A percentile compares a stretch with the other conserved stretches of the same genome.
These are phyloP conservation scores for Phalacrocorax brasilianus DNA, from an alignment of 2,113 vertebrate species.

Conservation along the genomic window DNA sequence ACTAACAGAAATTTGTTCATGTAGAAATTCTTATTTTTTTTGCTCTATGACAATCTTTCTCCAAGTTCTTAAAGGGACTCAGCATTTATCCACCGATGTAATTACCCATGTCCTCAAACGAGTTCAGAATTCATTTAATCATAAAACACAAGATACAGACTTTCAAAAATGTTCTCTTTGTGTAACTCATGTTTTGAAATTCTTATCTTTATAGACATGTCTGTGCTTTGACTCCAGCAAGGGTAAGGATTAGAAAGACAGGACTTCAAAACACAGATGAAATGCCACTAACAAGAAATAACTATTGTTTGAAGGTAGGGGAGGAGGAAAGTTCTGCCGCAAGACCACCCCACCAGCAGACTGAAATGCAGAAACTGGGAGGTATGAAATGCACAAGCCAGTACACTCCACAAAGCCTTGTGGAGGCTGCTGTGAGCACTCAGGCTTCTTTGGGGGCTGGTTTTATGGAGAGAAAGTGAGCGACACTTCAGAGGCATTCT, in stretches of 20 bases:
- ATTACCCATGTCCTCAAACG: background rate
- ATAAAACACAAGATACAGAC: background rate
- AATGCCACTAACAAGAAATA: background rate
- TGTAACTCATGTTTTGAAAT: background rate
- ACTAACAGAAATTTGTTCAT: background rate
- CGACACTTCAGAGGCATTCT: background rate
- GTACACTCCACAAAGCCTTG: background rate
- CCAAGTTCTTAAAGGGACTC: background rate
- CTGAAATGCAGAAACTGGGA: background rate
- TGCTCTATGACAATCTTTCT: background rate
- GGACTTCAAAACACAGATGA: background rate
- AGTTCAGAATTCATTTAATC: background rate
- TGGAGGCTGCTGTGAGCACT: background rate
- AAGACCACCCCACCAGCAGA: background rate
- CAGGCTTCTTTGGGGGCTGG: background rate
- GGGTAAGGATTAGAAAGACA: background rate
- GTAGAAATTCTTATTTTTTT: background rate
- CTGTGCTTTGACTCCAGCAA: background rate
- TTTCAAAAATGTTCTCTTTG: background rate
- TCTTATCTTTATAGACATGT: background rate
- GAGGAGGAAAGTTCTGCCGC: background rate
- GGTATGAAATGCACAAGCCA: background rate
- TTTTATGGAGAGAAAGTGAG: background rate
- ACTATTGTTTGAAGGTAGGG: background rate
- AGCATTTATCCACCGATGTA: background rate